Conservation (phyloP, 1,140 invertebrate species). For the Himalopsyche phryganea region DNA sequence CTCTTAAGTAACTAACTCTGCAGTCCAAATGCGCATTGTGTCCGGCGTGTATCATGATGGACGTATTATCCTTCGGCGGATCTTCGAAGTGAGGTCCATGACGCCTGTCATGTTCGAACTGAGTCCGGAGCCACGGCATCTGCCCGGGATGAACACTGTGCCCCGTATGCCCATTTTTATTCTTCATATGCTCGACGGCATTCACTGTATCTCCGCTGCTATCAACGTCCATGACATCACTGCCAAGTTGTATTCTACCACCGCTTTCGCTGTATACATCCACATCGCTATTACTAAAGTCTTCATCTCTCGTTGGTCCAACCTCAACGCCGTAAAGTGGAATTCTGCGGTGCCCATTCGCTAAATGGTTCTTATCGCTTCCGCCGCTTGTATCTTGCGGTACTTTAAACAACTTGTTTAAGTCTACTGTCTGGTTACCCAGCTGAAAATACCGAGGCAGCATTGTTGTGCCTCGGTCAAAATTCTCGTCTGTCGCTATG, state of each 20-base stretch:
- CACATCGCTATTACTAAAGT: constrained; percentile 1
- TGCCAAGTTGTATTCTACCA: not conserved
- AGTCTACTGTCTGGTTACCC: constrained; percentile 50
- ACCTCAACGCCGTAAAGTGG: not conserved
- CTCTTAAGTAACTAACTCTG: constrained; percentile 75
- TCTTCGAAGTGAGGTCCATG: constrained; percentile 70
- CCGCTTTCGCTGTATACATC: not conserved
- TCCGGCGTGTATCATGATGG: constrained; percentile 73
- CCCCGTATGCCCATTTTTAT: constrained; percentile 8
- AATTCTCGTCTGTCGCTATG: constrained; percentile 20
- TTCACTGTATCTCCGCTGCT: constrained; percentile 34
- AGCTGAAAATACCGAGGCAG: constrained; percentile 44
- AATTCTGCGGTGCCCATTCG: not conserved
- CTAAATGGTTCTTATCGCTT: constrained; percentile 32
- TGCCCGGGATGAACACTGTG: constrained; percentile 10
- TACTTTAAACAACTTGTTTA: constrained; percentile 49
- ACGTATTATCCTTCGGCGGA: constrained; percentile 54
- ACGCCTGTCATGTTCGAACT: constrained; percentile 56
- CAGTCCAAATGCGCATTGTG: constrained; percentile 77
- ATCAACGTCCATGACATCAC: not conserved
- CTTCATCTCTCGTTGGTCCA: constrained; percentile 13
- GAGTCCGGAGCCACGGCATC: constrained; percentile 22
- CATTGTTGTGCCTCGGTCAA: constrained; percentile 24
- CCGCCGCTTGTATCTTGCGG: constrained; percentile 40
- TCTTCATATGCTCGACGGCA: constrained; percentile 24